phyloP scores from a whole-genome alignment of 2,888 invertebrate genomes.

The Agrypnus murinus region DNA sequence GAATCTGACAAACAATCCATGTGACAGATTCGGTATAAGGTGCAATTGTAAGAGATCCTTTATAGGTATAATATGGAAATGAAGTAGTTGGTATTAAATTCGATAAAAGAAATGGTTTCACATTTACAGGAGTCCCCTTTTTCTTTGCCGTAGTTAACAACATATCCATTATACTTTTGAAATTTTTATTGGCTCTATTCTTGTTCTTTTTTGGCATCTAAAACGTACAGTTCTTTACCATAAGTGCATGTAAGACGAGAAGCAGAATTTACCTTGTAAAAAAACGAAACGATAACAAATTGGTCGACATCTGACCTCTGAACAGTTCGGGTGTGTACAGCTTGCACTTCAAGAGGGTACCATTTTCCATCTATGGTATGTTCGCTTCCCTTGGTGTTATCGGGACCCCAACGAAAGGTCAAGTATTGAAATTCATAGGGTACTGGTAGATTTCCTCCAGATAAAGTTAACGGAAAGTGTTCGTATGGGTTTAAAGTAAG shows the following conservation, averaged over 20 bases:
- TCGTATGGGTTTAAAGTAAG: neutral
- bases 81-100: neutral
- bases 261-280: conserved; percentile 34
- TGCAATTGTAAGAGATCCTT: conserved; percentile 28
- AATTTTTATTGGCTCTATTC: neutral
- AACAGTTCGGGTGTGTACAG: conserved; percentile 19
- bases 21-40: conserved; percentile 28
- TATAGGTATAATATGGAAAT: conserved; percentile 22
- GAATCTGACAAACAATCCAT: conserved; percentile 8
- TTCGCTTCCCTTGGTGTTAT: conserved; percentile 17
- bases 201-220: neutral
- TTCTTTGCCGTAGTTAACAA: neutral
- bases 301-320: neutral
- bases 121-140: neutral
- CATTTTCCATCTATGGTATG: conserved; percentile 15
- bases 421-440: conserved; percentile 13
- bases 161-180: neutral
- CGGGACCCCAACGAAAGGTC: conserved; percentile 32
- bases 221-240: too few species aligned
- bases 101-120: conserved; percentile 12
- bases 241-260: too few species aligned
- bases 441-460: neutral
- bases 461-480: neutral
- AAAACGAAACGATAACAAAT: conserved; percentile 11
- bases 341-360: conserved; percentile 34